Conservation (phyloP, 2,888 invertebrate species). For the Drosophila fungiperda region DNA sequence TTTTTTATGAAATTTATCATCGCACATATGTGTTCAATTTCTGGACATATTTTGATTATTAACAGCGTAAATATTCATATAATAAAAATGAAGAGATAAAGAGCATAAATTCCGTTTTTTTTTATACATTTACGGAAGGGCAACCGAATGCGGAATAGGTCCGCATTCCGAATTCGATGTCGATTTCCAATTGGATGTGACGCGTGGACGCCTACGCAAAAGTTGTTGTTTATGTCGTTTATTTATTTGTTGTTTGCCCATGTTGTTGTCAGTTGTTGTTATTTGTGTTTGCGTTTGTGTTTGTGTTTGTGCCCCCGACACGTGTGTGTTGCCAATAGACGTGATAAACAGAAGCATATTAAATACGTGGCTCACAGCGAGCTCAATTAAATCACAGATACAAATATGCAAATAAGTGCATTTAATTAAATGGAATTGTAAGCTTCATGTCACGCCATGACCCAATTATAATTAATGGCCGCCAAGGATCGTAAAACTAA, state of each 20-base stretch:
- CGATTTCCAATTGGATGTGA: slow-evolving; percentile 19
- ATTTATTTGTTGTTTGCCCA: slow-evolving; percentile 42
- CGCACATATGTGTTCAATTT: slow-evolving; percentile 4
- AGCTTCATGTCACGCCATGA: slow-evolving; percentile 31
- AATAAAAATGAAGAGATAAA: background rate
- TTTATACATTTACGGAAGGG: slow-evolving; percentile 18
- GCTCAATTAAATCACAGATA: slow-evolving; percentile 61
- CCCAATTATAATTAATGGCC: slow-evolving; percentile 53
- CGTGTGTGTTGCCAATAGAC: slow-evolving; percentile 23
- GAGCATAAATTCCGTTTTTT: slow-evolving; percentile 36
- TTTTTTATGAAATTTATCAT: slow-evolving; percentile 22
- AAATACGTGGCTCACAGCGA: slow-evolving; percentile 26
- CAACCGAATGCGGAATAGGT: background rate
- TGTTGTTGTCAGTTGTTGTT: slow-evolving; percentile 31
- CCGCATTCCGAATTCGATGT: slow-evolving; percentile 8
- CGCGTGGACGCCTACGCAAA: slow-evolving; percentile 45
- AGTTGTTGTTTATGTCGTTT: slow-evolving; percentile 31
- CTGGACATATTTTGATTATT: slow-evolving; percentile 32
- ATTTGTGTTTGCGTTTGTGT: slow-evolving; percentile 24
- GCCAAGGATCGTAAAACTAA: slow-evolving; percentile 48
- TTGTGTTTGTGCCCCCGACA: slow-evolving; percentile 18
- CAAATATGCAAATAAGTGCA: slow-evolving; percentile 71
- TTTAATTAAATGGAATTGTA: slow-evolving; percentile 62
- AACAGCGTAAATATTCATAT: slow-evolving; percentile 40
- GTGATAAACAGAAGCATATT: slow-evolving; percentile 50